Evolutionary conservation across 2,888 invertebrate species (phyloP), one percentile per base, ranked within the genome.

Genomic region (Sericinus montela): DNA sequence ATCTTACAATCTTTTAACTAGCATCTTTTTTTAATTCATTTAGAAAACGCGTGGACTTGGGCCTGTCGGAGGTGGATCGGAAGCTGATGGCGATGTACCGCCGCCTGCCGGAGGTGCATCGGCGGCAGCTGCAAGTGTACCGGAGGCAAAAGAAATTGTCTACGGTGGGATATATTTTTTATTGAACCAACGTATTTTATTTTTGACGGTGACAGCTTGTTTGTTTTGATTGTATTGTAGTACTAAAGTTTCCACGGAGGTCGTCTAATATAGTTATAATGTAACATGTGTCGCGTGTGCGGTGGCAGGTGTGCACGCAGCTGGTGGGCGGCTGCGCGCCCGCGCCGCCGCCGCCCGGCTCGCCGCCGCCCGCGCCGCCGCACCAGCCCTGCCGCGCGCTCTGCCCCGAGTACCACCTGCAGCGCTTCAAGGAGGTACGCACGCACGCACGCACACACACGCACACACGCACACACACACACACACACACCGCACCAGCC

Each of bases 71-170:
- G 29, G 87, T 87, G 55, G 86, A 88, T 57, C 68, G 84, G 1
- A 87, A 86, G 65, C 52, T 88, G 56, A 87, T 87, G 83, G 85
- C 84, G 52, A 88, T 88, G 84, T 88, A 88, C 65, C 69, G 80
- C 0, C 68, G 87, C 1, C 62, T 88, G 51, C 87, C 87, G 1
- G 87, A 85, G 40, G 87, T 88, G 16, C 85, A 88, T 40, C 68
- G 80, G 1, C 61, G 83, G 42, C 87, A 88, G 65, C 59, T 88
- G 43, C 85, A 86, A 45, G 79, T 87, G 3, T 88, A 87, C 51
- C 60, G 79, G 58, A 84, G 83, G 45, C 87, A 87, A 69, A 81
- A 83, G 65, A 82, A 83, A 55, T 61, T 87, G 40, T 84, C 86
- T 3, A 80, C 80, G 58, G 86, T 86, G 36, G n/a, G 30, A 30